phyloP scores from a whole-genome alignment of 1,140 invertebrate genomes.

The Papilio aristodemus region DNA sequence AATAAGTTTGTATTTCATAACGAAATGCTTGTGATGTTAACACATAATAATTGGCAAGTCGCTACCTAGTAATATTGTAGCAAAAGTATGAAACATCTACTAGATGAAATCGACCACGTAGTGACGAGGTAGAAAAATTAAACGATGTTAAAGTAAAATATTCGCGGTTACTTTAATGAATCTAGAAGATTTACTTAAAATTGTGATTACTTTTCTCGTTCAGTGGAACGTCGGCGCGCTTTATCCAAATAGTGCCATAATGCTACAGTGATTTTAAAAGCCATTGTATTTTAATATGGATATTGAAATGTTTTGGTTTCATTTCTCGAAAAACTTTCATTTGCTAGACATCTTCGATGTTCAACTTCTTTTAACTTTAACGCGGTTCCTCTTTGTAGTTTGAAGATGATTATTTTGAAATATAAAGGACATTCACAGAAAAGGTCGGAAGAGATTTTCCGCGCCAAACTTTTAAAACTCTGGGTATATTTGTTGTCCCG shows the following conservation, averaged over 20 bases:
- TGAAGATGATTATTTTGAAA: slow-evolving; percentile 45
- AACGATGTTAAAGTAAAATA: slow-evolving; percentile 26
- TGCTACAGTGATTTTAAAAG: slow-evolving; percentile 10
- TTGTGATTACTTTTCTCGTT: slow-evolving; percentile 21
- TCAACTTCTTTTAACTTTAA: slow-evolving; percentile 42
- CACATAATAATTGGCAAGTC: background rate
- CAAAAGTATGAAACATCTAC: background rate
- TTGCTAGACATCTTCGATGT: slow-evolving; percentile 35
- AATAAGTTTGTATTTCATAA: background rate
- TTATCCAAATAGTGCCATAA: background rate
- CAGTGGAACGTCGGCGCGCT: slow-evolving; percentile 5
- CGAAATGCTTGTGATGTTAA: background rate
- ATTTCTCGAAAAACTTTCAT: slow-evolving; percentile 36
- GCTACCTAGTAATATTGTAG: background rate
- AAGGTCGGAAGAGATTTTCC: slow-evolving; percentile 38
- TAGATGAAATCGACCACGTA: too few relatives aligned
- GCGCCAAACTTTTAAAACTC: slow-evolving; percentile 29
- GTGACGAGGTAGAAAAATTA: background rate
- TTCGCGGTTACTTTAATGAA: slow-evolving; percentile 3
- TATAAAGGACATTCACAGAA: slow-evolving; percentile 38
- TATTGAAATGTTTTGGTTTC: slow-evolving; percentile 26
- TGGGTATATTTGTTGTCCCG: slow-evolving; percentile 29
- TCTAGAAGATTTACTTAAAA: background rate
- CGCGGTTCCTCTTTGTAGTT: slow-evolving; percentile 39
- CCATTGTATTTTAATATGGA: background rate